A percentile compares a stretch with the other conserved stretches of the same genome.
phyloP scores from a whole-genome alignment of 2,797 vertebrate species.

The Clarias fuscus region DNA sequence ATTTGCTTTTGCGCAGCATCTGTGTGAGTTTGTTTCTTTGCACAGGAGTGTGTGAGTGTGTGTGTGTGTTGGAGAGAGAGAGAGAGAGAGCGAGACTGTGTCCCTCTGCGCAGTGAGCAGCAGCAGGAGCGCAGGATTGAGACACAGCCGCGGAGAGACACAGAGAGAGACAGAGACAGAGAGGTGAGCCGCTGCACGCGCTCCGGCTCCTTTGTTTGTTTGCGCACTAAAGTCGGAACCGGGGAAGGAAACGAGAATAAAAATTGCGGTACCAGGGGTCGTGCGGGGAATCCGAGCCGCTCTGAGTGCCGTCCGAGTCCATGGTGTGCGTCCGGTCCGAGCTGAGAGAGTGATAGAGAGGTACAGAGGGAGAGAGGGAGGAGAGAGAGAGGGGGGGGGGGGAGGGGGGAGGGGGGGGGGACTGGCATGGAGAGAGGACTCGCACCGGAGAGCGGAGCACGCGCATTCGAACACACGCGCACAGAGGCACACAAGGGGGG shows the following conservation, averaged over 20 bases:
- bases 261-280: conserved; percentile 86
- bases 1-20: neutral
- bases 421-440: conserved; percentile 46
- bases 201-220: conserved; percentile 42
- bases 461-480: conserved; percentile 29
- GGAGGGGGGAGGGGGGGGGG: conserved; percentile 55
- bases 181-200: conserved; percentile 32
- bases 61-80: neutral
- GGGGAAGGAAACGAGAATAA: conserved; percentile 41
- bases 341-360: conserved; percentile 56
- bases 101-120: conserved; percentile 2
- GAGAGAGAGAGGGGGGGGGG: conserved; percentile 55
- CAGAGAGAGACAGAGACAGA: neutral
- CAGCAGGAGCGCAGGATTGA: neutral
- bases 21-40: neutral
- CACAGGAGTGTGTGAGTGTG: neutral
- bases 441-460: conserved; percentile 20
- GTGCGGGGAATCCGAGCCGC: conserved; percentile 92
- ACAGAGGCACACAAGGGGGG: conserved; percentile 12
- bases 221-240: neutral
- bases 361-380: conserved; percentile 51
- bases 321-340: conserved; percentile 76
- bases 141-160: neutral
- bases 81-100: too few relatives aligned
- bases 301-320: conserved; percentile 97